phyloP scores from a whole-genome alignment of 2,113 vertebrate genomes.

The Semicossyphus pulcher region DNA sequence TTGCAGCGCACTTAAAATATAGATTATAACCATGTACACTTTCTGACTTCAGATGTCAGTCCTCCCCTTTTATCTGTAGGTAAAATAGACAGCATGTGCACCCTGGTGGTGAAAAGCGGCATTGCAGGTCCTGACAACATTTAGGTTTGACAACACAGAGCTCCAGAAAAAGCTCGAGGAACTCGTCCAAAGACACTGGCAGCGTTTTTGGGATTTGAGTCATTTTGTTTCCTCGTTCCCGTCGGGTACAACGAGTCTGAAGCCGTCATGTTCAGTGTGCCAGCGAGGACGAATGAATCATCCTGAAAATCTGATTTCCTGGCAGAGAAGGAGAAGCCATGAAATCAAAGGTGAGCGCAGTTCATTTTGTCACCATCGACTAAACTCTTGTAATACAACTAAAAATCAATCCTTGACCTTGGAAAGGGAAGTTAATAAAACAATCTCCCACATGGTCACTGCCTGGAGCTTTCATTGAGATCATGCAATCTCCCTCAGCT shows the following conservation, averaged over 20 bases:
- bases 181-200: constrained; percentile 9
- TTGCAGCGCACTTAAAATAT: too few species aligned
- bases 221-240: neutral
- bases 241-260: neutral
- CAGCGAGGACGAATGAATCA: constrained; percentile 27
- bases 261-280: neutral
- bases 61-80: neutral
- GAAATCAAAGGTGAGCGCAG: constrained; percentile 8
- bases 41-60: neutral
- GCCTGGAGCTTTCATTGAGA: neutral
- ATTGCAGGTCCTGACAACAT: neutral
- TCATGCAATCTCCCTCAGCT: neutral
- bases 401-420: neutral
- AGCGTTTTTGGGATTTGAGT: constrained; percentile 5
- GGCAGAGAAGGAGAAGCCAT: constrained; percentile 6
- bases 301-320: constrained; percentile 33
- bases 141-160: neutral
- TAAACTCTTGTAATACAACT: neutral
- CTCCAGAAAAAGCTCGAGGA: constrained; percentile 4
- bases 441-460: neutral
- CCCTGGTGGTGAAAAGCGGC: neutral
- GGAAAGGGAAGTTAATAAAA: neutral
- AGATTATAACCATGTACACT: too few species aligned
- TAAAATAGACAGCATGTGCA: neutral
- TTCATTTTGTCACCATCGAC: constrained; percentile 23